A percentile compares a stretch with the other conserved stretches of the same genome.
Evolutionary conservation across 1,140 invertebrate species (phyloP).

Genomic region (Coelopa frigida): DNA sequence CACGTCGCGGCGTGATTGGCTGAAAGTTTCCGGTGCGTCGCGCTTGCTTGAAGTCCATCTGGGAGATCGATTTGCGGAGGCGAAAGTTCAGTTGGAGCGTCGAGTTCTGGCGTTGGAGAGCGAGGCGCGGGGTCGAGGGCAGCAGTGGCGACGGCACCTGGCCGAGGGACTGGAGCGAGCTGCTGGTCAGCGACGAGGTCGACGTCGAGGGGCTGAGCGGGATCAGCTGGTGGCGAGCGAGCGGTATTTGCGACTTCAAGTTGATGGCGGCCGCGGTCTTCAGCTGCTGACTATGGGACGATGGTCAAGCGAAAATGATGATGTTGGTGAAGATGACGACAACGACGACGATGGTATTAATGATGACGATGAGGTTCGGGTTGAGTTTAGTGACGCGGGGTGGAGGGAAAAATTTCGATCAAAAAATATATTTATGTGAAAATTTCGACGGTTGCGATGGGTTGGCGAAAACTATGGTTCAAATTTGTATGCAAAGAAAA

Average conservation of each 20-base stretch:
- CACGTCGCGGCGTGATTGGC: too few species aligned
- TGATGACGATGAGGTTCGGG: too few species aligned
- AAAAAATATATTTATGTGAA: too few species aligned
- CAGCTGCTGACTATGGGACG: conserved; percentile 1
- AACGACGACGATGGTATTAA: too few species aligned
- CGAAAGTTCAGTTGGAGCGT: conserved; percentile 25
- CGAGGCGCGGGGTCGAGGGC: conserved; percentile 15
- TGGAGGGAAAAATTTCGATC: too few species aligned
- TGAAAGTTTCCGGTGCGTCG: conserved; percentile 27
- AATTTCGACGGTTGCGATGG: too few species aligned
- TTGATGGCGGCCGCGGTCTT: neutral
- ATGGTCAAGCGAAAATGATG: too few species aligned
- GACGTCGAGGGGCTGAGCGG: conserved; percentile 30
- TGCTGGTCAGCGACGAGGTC: conserved; percentile 18
- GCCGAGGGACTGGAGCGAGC: neutral
- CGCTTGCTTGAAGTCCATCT: conserved; percentile 37
- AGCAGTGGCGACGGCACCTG: neutral
- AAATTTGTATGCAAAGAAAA: too few species aligned
- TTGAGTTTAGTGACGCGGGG: too few species aligned
- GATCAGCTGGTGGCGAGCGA: too few species aligned
- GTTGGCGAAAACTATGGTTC: too few species aligned
- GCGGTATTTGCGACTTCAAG: conserved; percentile 11
- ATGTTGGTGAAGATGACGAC: too few species aligned
- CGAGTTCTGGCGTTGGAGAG: conserved; percentile 25
- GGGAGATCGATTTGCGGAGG: conserved; percentile 31